Evolutionary conservation across 2,113 vertebrate genomes (phyloP), one percentile per base, ranked within the genome.

Genomic region (Ceyx cyanopectus): DNA sequence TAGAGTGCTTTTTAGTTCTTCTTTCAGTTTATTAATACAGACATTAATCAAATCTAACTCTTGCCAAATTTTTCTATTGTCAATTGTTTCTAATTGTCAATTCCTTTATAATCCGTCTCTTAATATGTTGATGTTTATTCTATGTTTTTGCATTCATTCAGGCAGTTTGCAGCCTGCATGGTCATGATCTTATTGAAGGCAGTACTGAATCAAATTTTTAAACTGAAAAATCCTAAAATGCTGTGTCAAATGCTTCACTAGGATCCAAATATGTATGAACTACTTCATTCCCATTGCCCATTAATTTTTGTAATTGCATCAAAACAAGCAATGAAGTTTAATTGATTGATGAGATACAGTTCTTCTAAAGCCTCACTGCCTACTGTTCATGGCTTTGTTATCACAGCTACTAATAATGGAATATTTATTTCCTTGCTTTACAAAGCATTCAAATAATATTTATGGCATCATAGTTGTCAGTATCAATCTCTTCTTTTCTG

Each of bases 251-350:
- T 65, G 80, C 87, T 79, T 92, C 77, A 66, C 61, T 81, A 72
- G 70, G 93, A 92, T 69, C 45, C 41, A 92, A 79, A 89, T 81
- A 61, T 79, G 68, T 77, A 82, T 7, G 8, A 80, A 73, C 43
- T 88, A 60, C 56, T 77, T 95, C 72, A 69, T 83, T 94, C 81
- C 30, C 43, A 74, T 37, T 74, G 51, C 21, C 37, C 84, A 87
- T 94, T 95, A 94, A 91, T 92, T 94, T 81, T 81, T 88, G 53
- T 63, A 88, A 92, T 83, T 92, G 50, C 50, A 86, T 86, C 68
- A 75, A 94, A 95, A 91, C 85, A 94, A 95, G 56, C 66, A 90
- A 41, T 80, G 14, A 89, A 57, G 48, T 62, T 91, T 95, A 75
- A 91, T 69, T 81, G 87, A 96, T 90, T 81, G 87, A 96, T 90